Percentiles rank a stretch among this genome's conserved stretches.
These are phyloP conservation scores for Brenthis hecate DNA, from an alignment of 2,888 invertebrate species.

Conservation along the genomic window DNA sequence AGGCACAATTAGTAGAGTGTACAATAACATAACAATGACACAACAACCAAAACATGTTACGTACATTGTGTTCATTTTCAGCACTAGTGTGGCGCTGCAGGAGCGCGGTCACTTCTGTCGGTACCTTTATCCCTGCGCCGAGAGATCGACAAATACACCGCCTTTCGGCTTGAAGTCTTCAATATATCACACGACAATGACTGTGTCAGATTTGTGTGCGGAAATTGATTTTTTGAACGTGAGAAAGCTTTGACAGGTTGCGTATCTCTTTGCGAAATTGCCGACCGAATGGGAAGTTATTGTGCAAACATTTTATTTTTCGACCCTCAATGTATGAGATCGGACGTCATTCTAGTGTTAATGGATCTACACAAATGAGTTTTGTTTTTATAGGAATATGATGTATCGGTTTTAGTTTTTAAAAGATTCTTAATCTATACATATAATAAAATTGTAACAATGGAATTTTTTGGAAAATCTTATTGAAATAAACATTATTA, in stretches of 20 bases:
- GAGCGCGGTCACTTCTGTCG: slow-evolving; percentile 67
- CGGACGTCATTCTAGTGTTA: slow-evolving; percentile 1
- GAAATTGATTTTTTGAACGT: slow-evolving; percentile 81
- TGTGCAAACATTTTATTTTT: slow-evolving; percentile 31
- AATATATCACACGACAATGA: slow-evolving; percentile 80
- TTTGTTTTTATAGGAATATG: neutral
- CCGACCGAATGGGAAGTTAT: slow-evolving; percentile 44
- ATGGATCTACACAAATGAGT: neutral
- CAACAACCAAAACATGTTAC: slow-evolving; percentile 72
- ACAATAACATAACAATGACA: slow-evolving; percentile 59
- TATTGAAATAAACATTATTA: too few species aligned
- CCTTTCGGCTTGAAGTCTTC: slow-evolving; percentile 56
- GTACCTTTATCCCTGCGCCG: slow-evolving; percentile 42
- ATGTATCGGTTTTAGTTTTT: neutral
- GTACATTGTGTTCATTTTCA: slow-evolving; percentile 73
- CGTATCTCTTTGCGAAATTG: slow-evolving; percentile 56
- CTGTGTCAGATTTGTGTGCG: slow-evolving; percentile 78
- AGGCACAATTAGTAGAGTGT: slow-evolving; percentile 45
- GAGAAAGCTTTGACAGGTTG: slow-evolving; percentile 78
- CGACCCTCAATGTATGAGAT: slow-evolving; percentile 9
- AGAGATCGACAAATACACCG: slow-evolving; percentile 54
- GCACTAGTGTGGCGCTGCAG: slow-evolving; percentile 71
- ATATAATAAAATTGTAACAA: too few species aligned
- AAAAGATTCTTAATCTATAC: neutral
- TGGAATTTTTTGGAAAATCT: too few species aligned